Percentiles rank a stretch among this genome's conserved stretches.
phyloP scores from a whole-genome alignment of 2,113 vertebrate genomes.

The Dendrocopos noguchii region DNA sequence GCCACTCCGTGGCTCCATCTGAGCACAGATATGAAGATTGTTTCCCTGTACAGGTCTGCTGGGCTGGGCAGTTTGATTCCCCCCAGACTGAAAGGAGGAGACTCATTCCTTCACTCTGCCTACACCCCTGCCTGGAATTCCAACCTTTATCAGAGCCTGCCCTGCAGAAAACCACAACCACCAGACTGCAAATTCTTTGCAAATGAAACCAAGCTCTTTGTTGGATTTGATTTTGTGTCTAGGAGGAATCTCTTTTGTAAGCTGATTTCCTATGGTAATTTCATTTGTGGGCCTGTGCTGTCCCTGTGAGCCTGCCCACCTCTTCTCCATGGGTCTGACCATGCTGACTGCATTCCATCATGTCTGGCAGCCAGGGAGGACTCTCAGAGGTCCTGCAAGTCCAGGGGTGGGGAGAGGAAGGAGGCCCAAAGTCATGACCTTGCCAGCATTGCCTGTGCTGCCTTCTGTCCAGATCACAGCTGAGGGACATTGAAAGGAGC shows the following conservation, averaged over 20 bases:
- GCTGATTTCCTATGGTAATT: neutral
- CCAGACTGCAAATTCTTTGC: neutral
- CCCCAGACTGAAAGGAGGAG: neutral
- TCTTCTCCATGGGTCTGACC: neutral
- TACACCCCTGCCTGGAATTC: conserved; percentile 15
- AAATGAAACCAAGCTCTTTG: conserved; percentile 1
- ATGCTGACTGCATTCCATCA: neutral
- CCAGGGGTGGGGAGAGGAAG: neutral
- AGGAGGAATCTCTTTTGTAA: neutral
- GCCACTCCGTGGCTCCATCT: neutral
- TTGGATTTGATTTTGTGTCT: neutral
- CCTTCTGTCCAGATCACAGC: neutral
- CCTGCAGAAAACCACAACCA: conserved; percentile 10
- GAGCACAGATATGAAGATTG: neutral
- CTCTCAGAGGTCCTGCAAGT: neutral
- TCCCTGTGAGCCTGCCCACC: neutral
- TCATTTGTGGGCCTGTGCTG: neutral
- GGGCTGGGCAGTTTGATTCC: neutral
- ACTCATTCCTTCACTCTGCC: conserved; percentile 1
- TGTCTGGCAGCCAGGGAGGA: neutral
- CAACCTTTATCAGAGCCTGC: conserved; percentile 23
- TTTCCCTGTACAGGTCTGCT: neutral
- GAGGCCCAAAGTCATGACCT: neutral
- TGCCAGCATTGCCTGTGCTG: neutral
- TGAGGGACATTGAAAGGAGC: neutral